Evolutionary conservation across 1,140 invertebrate species (phyloP).

Genomic region (Atopsyche davidsoni): DNA sequence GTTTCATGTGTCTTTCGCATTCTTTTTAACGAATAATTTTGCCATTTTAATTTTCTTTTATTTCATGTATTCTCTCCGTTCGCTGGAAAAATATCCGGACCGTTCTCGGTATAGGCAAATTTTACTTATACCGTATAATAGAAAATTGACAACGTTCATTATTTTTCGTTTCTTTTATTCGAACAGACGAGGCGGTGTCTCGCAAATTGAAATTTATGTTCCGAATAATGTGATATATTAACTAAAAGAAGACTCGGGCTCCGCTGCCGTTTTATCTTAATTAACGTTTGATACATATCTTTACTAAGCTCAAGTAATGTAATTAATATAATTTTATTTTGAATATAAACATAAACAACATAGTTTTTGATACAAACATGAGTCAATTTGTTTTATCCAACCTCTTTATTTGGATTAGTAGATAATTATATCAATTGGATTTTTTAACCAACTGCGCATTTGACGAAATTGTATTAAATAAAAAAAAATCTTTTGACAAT

Average conservation of each 20-base stretch:
- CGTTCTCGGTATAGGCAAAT: constrained; percentile 17
- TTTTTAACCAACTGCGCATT: neutral
- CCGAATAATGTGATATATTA: too few relatives aligned
- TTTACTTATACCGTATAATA: neutral
- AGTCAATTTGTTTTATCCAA: neutral
- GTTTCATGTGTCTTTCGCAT: neutral
- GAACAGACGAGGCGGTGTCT: neutral
- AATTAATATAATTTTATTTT: neutral
- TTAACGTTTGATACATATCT: neutral
- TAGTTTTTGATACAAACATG: neutral
- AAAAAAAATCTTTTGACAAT: constrained; percentile 13
- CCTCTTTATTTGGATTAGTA: neutral
- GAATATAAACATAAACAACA: neutral
- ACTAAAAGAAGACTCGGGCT: too few relatives aligned
- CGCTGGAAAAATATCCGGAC: constrained; percentile 9
- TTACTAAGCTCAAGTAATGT: neutral
- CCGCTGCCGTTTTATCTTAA: too few relatives aligned
- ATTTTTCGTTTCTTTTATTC: constrained; percentile 6
- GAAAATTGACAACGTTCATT: constrained; percentile 7
- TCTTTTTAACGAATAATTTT: constrained; percentile 17
- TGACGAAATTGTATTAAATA: constrained; percentile 8
- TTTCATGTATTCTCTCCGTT: constrained; percentile 12
- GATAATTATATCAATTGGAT: neutral
- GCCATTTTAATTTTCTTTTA: constrained; percentile 28
- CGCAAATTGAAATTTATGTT: neutral